phyloP scores from a whole-genome alignment of 2,113 vertebrate genomes.

The Ammodytes marinus region DNA sequence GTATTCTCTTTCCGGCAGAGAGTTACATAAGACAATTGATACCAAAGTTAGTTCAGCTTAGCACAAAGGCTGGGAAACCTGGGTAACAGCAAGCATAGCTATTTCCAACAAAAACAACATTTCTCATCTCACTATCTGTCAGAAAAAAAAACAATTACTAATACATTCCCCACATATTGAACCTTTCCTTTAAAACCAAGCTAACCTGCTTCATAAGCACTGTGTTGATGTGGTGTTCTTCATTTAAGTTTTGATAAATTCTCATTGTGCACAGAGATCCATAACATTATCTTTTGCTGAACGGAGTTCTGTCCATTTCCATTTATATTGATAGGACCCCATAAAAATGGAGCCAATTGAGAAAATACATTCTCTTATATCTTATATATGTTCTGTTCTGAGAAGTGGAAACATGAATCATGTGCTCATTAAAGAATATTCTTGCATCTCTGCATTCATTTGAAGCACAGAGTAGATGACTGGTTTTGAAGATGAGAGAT shows the following conservation, averaged over 20 bases:
- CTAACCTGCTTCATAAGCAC: neutral
- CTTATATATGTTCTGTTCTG: neutral
- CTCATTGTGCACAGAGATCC: neutral
- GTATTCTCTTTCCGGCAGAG: neutral
- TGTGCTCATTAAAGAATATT: constrained; percentile 30
- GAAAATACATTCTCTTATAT: neutral
- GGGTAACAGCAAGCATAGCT: neutral
- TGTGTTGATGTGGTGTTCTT: neutral
- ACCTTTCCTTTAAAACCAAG: neutral
- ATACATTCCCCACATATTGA: neutral
- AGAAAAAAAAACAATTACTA: neutral
- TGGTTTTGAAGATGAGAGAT: constrained; percentile 29
- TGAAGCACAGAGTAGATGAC: neutral
- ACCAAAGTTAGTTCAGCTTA: neutral
- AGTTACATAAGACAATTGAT: neutral
- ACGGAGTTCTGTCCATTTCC: neutral
- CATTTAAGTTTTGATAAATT: neutral
- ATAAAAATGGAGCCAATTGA: neutral
- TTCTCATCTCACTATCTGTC: neutral
- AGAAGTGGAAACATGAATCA: constrained; percentile 16
- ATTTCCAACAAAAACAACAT: neutral
- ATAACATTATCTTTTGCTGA: too few relatives aligned
- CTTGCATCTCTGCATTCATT: constrained; percentile 22
- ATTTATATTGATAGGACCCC: too few relatives aligned
- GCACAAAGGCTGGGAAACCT: neutral